Percentiles rank a stretch among this genome's conserved stretches.
phyloP scores from a whole-genome alignment of 2,797 vertebrate species.

The Paratrypauchen microcephalus region DNA sequence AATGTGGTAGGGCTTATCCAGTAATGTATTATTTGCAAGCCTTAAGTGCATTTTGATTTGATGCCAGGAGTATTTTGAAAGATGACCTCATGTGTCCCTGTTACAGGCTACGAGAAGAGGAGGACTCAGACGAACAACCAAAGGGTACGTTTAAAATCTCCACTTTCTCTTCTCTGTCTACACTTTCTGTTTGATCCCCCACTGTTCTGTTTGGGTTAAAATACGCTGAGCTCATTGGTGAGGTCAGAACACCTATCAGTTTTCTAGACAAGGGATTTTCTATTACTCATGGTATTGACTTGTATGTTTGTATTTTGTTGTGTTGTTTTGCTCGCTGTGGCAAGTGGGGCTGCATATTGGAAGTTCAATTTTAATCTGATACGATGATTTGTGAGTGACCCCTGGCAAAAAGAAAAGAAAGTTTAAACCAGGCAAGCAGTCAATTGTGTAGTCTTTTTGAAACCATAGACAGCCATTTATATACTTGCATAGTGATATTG shows the following conservation, averaged over 20 bases:
- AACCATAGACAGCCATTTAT: too few species aligned
- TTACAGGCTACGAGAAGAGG: slow-evolving; percentile 67
- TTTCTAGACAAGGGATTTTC: slow-evolving; percentile 31
- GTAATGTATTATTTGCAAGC: slow-evolving; percentile 14
- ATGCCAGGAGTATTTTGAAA: slow-evolving; percentile 14
- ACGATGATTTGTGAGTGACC: not conserved
- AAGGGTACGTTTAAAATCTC: slow-evolving; percentile 73
- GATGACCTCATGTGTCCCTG: slow-evolving; percentile 53
- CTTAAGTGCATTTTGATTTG: slow-evolving; percentile 1
- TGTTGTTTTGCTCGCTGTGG: slow-evolving; percentile 18
- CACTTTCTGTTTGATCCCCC: slow-evolving; percentile 31
- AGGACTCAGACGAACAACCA: slow-evolving; percentile 62
- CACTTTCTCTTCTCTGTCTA: slow-evolving; percentile 52
- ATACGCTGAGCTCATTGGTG: slow-evolving; percentile 43
- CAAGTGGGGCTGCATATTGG: not conserved
- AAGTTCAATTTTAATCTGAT: not conserved
- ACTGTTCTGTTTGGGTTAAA: slow-evolving; percentile 33
- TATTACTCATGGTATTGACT: not conserved
- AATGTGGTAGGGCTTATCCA: slow-evolving; percentile 16
- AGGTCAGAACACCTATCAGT: slow-evolving; percentile 39
- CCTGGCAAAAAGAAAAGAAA: not conserved
- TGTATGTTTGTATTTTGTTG: not conserved
- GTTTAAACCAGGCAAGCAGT: too few species aligned
- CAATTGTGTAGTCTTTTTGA: too few species aligned
- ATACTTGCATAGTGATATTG: too few species aligned